Conservation (phyloP, 2,888 invertebrate genomes). For the Orchesella flavescens region DNA sequence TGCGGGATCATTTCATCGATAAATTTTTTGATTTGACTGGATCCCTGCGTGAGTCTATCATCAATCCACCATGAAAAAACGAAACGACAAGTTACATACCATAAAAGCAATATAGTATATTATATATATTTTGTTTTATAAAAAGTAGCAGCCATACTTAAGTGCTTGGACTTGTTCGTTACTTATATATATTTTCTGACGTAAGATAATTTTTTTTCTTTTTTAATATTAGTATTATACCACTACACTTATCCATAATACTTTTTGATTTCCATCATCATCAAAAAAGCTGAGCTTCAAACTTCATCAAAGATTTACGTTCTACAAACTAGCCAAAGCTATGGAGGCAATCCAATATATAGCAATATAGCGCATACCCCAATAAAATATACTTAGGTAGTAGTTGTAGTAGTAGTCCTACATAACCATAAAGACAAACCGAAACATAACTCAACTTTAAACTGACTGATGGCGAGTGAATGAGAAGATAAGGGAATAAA, state of each 20-base stretch:
- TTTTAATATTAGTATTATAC: background rate
- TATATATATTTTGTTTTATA: background rate
- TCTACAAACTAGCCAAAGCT: constrained; percentile 39
- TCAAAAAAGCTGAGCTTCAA: constrained; percentile 48
- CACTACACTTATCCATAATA: too few species aligned
- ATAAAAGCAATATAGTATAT: constrained; percentile 29
- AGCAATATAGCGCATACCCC: background rate
- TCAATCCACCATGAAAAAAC: constrained; percentile 44
- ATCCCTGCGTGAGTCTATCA: constrained; percentile 60
- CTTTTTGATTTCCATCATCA: constrained; percentile 43
- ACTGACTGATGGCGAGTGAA: background rate
- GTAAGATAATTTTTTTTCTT: constrained; percentile 32
- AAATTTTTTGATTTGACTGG: constrained; percentile 53
- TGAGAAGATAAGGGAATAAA: constrained; percentile 20
- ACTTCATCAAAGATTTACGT: constrained; percentile 52
- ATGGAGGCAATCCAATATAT: too few species aligned
- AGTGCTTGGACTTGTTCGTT: constrained; percentile 30
- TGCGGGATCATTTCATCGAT: constrained; percentile 52
- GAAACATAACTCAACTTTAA: background rate
- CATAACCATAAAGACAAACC: constrained; percentile 28
- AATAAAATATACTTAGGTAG: background rate
- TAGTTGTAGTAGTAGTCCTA: too few species aligned
- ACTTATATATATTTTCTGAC: constrained; percentile 3
- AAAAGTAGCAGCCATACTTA: constrained; percentile 17
- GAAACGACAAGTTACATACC: constrained; percentile 32